These are phyloP conservation scores for Xylota sylvarum DNA, from an alignment of 2,888 invertebrate genomes.

Conservation along the genomic window DNA sequence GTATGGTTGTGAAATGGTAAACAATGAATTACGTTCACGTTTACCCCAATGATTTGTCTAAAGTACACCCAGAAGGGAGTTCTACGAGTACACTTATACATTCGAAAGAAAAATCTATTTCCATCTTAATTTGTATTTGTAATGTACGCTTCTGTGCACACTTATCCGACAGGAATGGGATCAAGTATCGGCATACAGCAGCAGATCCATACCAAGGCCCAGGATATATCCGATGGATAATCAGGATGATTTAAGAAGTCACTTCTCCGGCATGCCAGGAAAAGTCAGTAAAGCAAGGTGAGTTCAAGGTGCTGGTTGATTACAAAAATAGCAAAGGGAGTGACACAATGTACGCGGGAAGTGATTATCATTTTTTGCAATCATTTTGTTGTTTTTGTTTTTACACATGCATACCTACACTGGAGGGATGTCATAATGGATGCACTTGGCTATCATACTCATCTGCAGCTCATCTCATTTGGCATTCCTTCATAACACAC, in stretches of 20 bases:
- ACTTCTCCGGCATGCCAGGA: slow-evolving; percentile 89
- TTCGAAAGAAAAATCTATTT: slow-evolving; percentile 35
- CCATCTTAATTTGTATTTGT: slow-evolving; percentile 64
- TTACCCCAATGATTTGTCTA: slow-evolving; percentile 48
- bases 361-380: slow-evolving; percentile 50
- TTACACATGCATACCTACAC: slow-evolving; percentile 46
- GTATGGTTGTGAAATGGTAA: slow-evolving; percentile 47
- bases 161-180: slow-evolving; percentile 89
- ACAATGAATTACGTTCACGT: slow-evolving; percentile 55
- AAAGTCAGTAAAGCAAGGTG: slow-evolving; percentile 85
- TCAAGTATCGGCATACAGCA: slow-evolving; percentile 95
- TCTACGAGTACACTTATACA: background rate
- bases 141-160: slow-evolving; percentile 48
- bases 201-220: slow-evolving; percentile 94
- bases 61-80: background rate
- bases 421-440: slow-evolving; percentile 40
- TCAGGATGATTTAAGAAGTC: slow-evolving; percentile 91
- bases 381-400: slow-evolving; percentile 74
- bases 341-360: slow-evolving; percentile 38
- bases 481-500: slow-evolving; percentile 39
- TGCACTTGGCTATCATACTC: background rate
- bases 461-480: slow-evolving; percentile 24
- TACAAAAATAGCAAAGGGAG: background rate
- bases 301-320: slow-evolving; percentile 74
- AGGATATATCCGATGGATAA: slow-evolving; percentile 92